A percentile compares a stretch with the other conserved stretches of the same genome.
Conservation (phyloP, 2,797 vertebrate species). For the Pteronotus mesoamericanus region DNA sequence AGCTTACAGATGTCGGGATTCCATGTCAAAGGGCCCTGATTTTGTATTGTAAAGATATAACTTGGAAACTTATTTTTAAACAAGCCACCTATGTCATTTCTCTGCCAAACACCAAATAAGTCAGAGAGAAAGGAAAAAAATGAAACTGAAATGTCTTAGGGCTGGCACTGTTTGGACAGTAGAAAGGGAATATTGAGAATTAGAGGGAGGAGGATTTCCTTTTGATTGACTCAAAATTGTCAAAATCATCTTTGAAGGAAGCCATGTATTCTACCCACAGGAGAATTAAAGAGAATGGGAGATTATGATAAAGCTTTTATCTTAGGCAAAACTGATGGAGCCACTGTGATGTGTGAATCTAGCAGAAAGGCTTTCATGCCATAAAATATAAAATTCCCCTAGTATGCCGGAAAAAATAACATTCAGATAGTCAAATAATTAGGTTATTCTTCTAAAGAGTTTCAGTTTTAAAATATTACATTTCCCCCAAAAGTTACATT, state of each 20-base stretch:
- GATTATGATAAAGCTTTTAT: slow-evolving; percentile 44
- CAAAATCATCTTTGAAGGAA: background rate
- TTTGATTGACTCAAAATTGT: slow-evolving; percentile 26
- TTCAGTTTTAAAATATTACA: slow-evolving; percentile 29
- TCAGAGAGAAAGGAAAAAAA: background rate
- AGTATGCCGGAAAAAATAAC: background rate
- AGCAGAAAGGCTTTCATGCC: background rate
- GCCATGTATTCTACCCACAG: background rate
- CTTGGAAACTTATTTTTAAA: background rate
- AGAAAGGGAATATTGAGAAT: background rate
- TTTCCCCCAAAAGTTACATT: background rate
- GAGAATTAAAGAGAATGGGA: background rate
- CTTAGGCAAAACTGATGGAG: slow-evolving; percentile 12
- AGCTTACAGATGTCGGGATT: background rate
- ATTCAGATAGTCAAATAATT: background rate
- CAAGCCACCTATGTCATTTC: background rate
- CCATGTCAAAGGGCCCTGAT: background rate
- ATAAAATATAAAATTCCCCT: slow-evolving; percentile 38
- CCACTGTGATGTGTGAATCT: slow-evolving; percentile 46
- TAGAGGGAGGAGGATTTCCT: background rate
- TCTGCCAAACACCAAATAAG: background rate
- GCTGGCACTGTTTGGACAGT: background rate
- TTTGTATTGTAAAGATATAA: background rate
- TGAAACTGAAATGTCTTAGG: background rate
- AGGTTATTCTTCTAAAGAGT: background rate